These are phyloP conservation scores for Probaryconus sp. DNA, from an alignment of 1,140 invertebrate species.

Conservation along the genomic window DNA sequence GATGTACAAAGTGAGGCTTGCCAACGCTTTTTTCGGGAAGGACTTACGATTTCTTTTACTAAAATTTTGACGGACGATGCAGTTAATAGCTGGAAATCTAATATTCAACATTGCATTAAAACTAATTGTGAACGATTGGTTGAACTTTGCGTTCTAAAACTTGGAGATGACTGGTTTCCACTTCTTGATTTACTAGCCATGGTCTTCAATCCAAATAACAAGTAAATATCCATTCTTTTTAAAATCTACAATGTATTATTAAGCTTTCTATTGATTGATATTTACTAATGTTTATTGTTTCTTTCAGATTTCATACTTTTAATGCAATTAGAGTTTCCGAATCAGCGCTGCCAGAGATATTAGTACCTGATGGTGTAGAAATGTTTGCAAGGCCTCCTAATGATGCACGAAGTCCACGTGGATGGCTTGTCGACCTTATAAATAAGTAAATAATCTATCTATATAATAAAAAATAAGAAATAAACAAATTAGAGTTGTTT, in stretches of 20 bases:
- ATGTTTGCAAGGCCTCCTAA: slow-evolving; percentile 88
- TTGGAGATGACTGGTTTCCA: slow-evolving; percentile 95
- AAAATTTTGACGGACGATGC: slow-evolving; percentile 99
- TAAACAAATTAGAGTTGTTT: no score
- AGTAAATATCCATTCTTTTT: slow-evolving; percentile 79
- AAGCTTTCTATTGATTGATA: no score
- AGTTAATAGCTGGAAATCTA: slow-evolving; percentile 97
- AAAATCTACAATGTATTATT: neutral
- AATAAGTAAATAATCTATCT: slow-evolving; percentile 82
- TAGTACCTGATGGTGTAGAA: slow-evolving; percentile 84
- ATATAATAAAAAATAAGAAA: neutral
- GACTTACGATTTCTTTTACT: slow-evolving; percentile 95
- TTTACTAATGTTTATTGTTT: slow-evolving; percentile 23
- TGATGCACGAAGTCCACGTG: slow-evolving; percentile 87
- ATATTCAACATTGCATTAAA: slow-evolving; percentile 97
- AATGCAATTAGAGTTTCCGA: slow-evolving; percentile 91
- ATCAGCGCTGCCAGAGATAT: slow-evolving; percentile 82
- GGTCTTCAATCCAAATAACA: slow-evolving; percentile 95
- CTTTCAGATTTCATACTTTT: slow-evolving; percentile 92
- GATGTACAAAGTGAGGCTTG: slow-evolving; percentile 94
- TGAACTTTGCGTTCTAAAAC: slow-evolving; percentile 93
- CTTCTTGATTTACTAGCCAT: slow-evolving; percentile 94
- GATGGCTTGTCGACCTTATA: slow-evolving; percentile 97
- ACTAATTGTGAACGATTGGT: slow-evolving; percentile 95
- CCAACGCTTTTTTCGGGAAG: slow-evolving; percentile 96